Evolutionary conservation across 1,140 invertebrate species (phyloP).

Genomic region (Nautilus pompilius): DNA sequence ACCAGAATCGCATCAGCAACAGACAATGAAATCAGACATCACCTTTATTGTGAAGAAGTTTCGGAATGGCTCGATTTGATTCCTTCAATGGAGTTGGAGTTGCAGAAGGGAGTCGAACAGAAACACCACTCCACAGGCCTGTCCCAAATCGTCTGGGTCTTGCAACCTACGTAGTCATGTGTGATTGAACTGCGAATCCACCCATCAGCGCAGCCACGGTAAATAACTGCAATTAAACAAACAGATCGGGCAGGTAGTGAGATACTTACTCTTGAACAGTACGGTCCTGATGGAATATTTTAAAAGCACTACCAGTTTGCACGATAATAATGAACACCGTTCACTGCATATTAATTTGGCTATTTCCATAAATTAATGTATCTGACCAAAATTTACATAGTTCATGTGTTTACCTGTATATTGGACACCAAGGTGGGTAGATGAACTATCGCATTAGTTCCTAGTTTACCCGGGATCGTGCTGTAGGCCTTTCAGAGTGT

Average conservation of each 20-base stretch:
- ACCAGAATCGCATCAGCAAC: no score
- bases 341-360: not conserved
- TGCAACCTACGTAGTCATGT: conserved; percentile 20
- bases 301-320: not conserved
- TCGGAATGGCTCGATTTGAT: no score
- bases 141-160: conserved; percentile 10
- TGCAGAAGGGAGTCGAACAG: conserved; percentile 21
- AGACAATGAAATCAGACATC: no score
- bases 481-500: no score
- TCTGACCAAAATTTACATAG: no score
- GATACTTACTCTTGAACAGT: not conserved
- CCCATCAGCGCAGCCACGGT: conserved; percentile 26
- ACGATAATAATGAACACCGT: not conserved
- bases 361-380: no score
- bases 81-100: conserved; percentile 14
- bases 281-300: not conserved
- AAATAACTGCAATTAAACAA: conserved; percentile 17
- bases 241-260: not conserved
- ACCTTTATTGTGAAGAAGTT: no score
- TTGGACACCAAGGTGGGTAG: no score
- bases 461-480: no score
- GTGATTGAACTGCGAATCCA: conserved; percentile 18
- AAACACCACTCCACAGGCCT: conserved; percentile 27
- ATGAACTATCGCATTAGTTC: no score
- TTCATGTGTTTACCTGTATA: no score